These are phyloP conservation scores for Tenebrosternarchus preto DNA, from an alignment of 2,113 vertebrate genomes.

Conservation along the genomic window DNA sequence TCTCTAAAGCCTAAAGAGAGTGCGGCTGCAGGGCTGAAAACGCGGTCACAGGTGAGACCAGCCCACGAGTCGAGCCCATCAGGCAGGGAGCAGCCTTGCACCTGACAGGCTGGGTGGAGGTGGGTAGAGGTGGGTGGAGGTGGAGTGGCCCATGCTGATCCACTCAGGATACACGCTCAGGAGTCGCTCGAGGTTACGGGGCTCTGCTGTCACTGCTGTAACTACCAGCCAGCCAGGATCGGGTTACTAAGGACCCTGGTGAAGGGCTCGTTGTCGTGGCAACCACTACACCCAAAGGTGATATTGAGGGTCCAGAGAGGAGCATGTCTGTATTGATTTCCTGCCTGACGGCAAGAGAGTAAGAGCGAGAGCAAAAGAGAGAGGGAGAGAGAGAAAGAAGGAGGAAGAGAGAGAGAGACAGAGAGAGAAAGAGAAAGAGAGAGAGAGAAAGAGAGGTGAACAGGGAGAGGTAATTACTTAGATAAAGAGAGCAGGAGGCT, in stretches of 20 bases:
- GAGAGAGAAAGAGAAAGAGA: slow-evolving; percentile 60
- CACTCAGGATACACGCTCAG: background rate
- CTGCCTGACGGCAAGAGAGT: slow-evolving; percentile 29
- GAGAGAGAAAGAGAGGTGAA: slow-evolving; percentile 60
- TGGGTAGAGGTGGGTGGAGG: too few species aligned
- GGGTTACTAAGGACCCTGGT: slow-evolving; percentile 25
- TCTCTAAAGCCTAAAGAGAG: too few species aligned
- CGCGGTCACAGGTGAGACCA: too few species aligned
- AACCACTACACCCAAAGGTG: slow-evolving; percentile 53
- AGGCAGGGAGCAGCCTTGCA: too few species aligned
- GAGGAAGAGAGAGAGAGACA: slow-evolving; percentile 47
- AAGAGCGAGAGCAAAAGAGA: slow-evolving; percentile 17
- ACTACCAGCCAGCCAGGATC: slow-evolving; percentile 32
- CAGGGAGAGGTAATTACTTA: background rate
- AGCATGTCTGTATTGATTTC: slow-evolving; percentile 52
- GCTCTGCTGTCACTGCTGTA: slow-evolving; percentile 30
- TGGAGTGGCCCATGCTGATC: too few species aligned
- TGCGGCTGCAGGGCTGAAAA: too few species aligned
- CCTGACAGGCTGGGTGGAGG: too few species aligned
- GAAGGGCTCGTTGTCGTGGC: slow-evolving; percentile 22
- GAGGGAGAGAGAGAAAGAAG: slow-evolving; percentile 47
- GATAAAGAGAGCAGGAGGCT: slow-evolving; percentile 32
- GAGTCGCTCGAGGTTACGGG: background rate
- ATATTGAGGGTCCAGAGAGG: slow-evolving; percentile 52
- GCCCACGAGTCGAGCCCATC: too few species aligned